Percentiles rank a stretch among this genome's conserved stretches.
phyloP scores from a whole-genome alignment of 1,140 invertebrate genomes.

The Agrilus planipennis region DNA sequence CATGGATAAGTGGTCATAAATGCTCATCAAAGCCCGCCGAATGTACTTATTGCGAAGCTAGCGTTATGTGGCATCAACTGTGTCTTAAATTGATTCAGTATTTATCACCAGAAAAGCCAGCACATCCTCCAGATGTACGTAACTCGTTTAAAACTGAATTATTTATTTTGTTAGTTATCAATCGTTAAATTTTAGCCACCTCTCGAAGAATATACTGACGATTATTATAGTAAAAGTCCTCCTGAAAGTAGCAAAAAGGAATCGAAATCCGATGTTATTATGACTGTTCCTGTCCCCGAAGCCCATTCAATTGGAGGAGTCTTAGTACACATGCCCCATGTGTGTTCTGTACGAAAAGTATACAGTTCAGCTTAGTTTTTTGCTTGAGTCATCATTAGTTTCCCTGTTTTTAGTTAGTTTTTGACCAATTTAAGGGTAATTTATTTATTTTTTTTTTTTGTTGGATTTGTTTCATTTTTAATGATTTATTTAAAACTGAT shows the following conservation, averaged over 20 bases:
- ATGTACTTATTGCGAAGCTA: constrained; percentile 85
- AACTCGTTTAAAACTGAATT: constrained; percentile 6
- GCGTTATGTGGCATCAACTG: constrained; percentile 88
- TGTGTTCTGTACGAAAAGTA: constrained; percentile 47
- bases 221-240: constrained; percentile 48
- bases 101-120: constrained; percentile 60
- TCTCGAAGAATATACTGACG: constrained; percentile 46
- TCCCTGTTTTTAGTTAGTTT: no score
- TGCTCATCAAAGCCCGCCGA: constrained; percentile 55
- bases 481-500: no score
- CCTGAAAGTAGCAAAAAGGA: constrained; percentile 55
- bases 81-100: constrained; percentile 68
- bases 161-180: constrained; percentile 6
- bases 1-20: constrained; percentile 60
- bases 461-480: no score
- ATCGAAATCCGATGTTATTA: constrained; percentile 46
- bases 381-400: no score
- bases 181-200: constrained; percentile 36
- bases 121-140: constrained; percentile 66
- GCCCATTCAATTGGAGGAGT: constrained; percentile 69
- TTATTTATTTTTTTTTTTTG: no score
- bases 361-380: no score
- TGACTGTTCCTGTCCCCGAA: constrained; percentile 53
- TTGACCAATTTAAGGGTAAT: no score
- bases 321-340: constrained; percentile 81